Conservation (phyloP, 2,888 invertebrate genomes). For the Tridacna crocea region DNA sequence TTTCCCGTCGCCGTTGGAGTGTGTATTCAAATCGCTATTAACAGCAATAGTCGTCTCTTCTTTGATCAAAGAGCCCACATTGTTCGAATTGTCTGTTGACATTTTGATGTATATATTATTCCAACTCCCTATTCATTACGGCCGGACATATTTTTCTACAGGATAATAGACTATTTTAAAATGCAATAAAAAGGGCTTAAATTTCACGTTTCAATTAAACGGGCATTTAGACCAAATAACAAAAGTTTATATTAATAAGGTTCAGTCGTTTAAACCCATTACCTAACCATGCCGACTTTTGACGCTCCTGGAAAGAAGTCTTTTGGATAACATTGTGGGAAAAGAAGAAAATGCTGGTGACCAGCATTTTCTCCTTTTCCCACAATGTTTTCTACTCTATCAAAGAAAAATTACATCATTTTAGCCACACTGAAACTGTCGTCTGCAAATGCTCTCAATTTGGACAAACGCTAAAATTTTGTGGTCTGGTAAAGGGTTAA, state of each 20-base stretch:
- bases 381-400: too few species aligned
- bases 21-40: slow-evolving; percentile 4
- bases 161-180: slow-evolving; percentile 1
- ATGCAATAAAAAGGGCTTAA: neutral
- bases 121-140: neutral
- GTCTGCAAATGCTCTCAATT: too few species aligned
- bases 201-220: neutral
- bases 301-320: too few species aligned
- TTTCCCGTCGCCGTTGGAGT: neutral
- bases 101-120: slow-evolving; percentile 14
- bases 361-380: too few species aligned
- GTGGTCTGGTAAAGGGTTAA: too few species aligned
- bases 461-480: too few species aligned
- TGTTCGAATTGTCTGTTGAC: slow-evolving; percentile 2
- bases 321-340: too few species aligned
- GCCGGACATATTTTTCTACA: neutral
- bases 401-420: too few species aligned
- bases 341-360: too few species aligned
- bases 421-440: too few species aligned
- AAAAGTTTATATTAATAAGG: neutral
- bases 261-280: too few species aligned
- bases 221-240: neutral
- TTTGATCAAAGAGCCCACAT: neutral
- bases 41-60: neutral
- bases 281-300: too few species aligned